Conservation (phyloP, 1,140 invertebrate species). For the Zaprionus ornatus region DNA sequence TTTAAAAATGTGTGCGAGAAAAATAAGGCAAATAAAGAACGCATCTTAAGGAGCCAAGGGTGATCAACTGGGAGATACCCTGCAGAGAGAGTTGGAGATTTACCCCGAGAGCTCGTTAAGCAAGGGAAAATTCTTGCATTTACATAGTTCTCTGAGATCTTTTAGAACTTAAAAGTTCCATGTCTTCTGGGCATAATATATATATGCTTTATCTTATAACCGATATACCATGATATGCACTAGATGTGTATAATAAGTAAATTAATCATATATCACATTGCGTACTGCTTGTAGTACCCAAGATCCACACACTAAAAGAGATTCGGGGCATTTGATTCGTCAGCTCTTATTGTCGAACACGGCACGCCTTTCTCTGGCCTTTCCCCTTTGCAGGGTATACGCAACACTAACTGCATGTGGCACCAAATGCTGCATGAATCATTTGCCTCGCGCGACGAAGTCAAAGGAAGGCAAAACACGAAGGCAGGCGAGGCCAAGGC, state of each 20-base stretch:
- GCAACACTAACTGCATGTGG: not conserved
- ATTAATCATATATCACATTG: too few relatives aligned
- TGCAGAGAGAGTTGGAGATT: not conserved
- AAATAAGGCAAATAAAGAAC: slow-evolving; percentile 20
- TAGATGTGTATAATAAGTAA: too few relatives aligned
- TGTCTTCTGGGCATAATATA: too few relatives aligned
- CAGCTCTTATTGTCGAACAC: not conserved
- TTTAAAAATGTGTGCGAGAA: slow-evolving; percentile 12
- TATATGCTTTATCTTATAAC: too few relatives aligned
- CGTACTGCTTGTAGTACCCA: not conserved
- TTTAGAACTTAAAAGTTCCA: too few relatives aligned
- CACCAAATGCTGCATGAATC: slow-evolving; percentile 7
- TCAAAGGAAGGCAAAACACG: slow-evolving; percentile 9
- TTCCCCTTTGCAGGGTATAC: not conserved
- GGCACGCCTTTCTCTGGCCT: not conserved
- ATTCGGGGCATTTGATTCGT: not conserved
- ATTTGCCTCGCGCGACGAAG: slow-evolving; percentile 20
- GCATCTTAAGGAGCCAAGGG: too few relatives aligned
- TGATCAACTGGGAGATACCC: not conserved
- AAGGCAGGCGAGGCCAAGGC: not conserved
- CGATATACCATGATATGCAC: too few relatives aligned
- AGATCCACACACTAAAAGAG: not conserved
- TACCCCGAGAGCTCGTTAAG: too few relatives aligned
- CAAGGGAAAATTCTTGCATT: too few relatives aligned
- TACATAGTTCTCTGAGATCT: too few relatives aligned